phyloP scores from a whole-genome alignment of 2,113 vertebrate species.

The Tympanuchus pallidicinctus region DNA sequence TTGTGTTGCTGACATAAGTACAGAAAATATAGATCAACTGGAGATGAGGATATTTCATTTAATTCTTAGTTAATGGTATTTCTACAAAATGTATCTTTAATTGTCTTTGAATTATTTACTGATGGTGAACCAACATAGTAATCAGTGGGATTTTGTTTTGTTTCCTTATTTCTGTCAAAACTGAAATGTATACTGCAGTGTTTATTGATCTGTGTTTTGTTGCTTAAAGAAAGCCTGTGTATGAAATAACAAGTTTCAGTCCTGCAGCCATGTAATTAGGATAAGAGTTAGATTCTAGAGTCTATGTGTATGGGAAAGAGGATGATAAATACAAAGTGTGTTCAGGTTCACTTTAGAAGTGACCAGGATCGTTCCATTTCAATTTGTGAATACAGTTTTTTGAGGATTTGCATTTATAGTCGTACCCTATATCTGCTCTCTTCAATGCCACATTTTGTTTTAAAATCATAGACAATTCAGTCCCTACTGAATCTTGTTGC shows the following conservation, averaged over 20 bases:
- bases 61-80: neutral
- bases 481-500: neutral
- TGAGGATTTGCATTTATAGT: neutral
- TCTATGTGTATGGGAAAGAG: neutral
- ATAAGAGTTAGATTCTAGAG: neutral
- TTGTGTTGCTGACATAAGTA: neutral
- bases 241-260: neutral
- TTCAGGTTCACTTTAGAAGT: neutral
- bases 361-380: accelerated
- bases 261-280: neutral
- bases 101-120: neutral
- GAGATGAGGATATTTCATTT: neutral
- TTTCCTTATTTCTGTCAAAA: neutral
- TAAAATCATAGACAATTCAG: neutral
- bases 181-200: neutral
- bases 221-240: neutral
- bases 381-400: neutral
- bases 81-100: neutral
- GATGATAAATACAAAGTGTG: neutral
- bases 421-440: neutral
- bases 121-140: neutral
- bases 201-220: neutral
- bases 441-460: neutral
- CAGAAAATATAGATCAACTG: neutral
- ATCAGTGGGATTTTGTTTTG: neutral